phyloP scores from a whole-genome alignment of 1,140 invertebrate species.

The Drosophila pruinosa region DNA sequence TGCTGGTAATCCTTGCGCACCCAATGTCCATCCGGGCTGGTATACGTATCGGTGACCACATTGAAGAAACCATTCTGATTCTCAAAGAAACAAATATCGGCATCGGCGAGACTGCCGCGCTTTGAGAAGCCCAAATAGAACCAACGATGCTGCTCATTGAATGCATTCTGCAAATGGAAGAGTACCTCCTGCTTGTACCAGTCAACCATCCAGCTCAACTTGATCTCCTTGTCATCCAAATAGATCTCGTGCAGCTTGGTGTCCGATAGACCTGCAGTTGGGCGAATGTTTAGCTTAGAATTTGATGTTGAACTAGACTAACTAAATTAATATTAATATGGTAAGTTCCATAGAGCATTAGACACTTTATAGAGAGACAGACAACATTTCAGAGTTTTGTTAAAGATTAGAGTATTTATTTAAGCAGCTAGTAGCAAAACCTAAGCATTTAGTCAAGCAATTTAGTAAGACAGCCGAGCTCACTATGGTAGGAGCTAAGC shows the following conservation, averaged over 20 bases:
- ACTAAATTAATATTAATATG: too few relatives aligned
- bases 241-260: conserved; percentile 80
- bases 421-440: too few relatives aligned
- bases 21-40: conserved; percentile 86
- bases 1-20: conserved; percentile 89
- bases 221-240: conserved; percentile 80
- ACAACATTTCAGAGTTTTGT: too few relatives aligned
- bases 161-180: conserved; percentile 81
- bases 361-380: too few relatives aligned
- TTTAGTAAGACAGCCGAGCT: too few relatives aligned
- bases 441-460: too few relatives aligned
- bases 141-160: conserved; percentile 85
- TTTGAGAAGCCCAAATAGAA: conserved; percentile 96
- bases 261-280: conserved; percentile 69
- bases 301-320: too few relatives aligned
- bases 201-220: conserved; percentile 82
- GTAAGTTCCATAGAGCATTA: too few relatives aligned
- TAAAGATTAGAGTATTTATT: too few relatives aligned
- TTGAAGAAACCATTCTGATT: conserved; percentile 81
- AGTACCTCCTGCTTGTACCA: conserved; percentile 83
- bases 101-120: conserved; percentile 89
- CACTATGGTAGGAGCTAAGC: too few relatives aligned
- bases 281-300: too few relatives aligned
- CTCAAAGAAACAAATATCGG: conserved; percentile 93
- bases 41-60: conserved; percentile 87